Evolutionary conservation across 2,797 vertebrate genomes (phyloP).

Genomic region (Stomatorhinus walkeri): DNA sequence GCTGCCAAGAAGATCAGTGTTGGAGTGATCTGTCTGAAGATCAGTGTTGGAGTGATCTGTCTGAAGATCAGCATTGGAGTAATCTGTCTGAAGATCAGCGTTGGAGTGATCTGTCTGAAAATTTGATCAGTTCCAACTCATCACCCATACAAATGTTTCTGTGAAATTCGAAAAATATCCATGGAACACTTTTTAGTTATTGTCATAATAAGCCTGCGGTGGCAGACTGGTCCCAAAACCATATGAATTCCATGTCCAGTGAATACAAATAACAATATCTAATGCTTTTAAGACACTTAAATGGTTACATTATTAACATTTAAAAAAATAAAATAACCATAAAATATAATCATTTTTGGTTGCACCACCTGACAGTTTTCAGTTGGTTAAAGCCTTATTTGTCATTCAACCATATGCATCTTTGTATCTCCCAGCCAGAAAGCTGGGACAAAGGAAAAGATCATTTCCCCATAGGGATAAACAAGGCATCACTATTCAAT

Average conservation of each 20-base stretch:
- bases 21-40: not conserved
- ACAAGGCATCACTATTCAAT: not conserved
- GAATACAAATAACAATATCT: not conserved
- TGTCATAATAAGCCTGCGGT: not conserved
- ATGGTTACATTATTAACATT: not conserved
- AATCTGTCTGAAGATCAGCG: not conserved
- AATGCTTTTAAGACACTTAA: not conserved
- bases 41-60: not conserved
- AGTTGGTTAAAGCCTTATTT: not conserved
- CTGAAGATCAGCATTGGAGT: not conserved
- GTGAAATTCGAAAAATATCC: not conserved
- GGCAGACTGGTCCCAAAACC: not conserved
- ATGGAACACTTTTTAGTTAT: not conserved
- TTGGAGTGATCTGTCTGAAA: not conserved
- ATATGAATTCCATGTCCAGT: not conserved
- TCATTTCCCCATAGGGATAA: not conserved
- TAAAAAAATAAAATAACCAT: not conserved
- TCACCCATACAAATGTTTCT: not conserved
- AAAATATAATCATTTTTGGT: not conserved
- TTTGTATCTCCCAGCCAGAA: not conserved
- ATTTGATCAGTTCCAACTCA: not conserved
- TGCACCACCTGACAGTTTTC: not conserved
- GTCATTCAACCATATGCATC: not conserved
- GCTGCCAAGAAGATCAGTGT: not conserved
- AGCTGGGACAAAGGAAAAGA: not conserved